Evolutionary conservation across 2,888 invertebrate genomes (phyloP).

Genomic region (Drosophila setosimentum): DNA sequence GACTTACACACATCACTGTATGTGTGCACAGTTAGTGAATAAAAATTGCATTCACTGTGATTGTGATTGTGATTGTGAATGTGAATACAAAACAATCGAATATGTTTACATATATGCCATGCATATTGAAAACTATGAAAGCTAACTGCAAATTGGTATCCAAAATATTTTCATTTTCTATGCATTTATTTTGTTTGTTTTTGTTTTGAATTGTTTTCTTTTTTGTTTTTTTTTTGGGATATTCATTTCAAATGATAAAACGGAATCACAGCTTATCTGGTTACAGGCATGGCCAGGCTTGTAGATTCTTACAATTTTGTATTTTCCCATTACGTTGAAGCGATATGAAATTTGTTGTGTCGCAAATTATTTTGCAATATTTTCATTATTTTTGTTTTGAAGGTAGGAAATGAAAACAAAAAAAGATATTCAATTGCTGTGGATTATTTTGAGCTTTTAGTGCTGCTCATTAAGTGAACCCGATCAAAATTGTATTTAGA

Average conservation of each 20-base stretch:
- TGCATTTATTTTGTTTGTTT: not conserved
- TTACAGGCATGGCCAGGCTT: conserved; percentile 33
- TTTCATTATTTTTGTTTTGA: not conserved
- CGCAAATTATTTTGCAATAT: conserved; percentile 1
- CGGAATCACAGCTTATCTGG: conserved; percentile 59
- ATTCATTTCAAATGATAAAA: conserved; percentile 22
- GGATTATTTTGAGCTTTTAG: not conserved
- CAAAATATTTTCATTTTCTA: not conserved
- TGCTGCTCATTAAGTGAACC: not conserved
- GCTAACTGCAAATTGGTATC: not conserved
- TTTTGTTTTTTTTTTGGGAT: not conserved
- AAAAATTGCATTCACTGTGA: conserved; percentile 11
- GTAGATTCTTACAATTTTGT: conserved; percentile 12
- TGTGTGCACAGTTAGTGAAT: conserved; percentile 2
- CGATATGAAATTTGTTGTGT: conserved; percentile 37
- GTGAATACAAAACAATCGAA: conserved; percentile 11
- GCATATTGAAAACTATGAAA: conserved; percentile 25
- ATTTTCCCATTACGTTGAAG: conserved; percentile 24
- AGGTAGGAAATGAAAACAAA: not conserved
- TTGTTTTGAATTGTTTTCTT: not conserved
- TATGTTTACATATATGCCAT: conserved; percentile 34
- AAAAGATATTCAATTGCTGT: not conserved
- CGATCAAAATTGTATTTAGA: not conserved
- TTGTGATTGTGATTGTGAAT: not conserved
- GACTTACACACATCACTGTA: not conserved